Evolutionary conservation across 2,113 vertebrate species (phyloP), one percentile per base, ranked within the genome.

Genomic region (Cyprinodon variegatus): DNA sequence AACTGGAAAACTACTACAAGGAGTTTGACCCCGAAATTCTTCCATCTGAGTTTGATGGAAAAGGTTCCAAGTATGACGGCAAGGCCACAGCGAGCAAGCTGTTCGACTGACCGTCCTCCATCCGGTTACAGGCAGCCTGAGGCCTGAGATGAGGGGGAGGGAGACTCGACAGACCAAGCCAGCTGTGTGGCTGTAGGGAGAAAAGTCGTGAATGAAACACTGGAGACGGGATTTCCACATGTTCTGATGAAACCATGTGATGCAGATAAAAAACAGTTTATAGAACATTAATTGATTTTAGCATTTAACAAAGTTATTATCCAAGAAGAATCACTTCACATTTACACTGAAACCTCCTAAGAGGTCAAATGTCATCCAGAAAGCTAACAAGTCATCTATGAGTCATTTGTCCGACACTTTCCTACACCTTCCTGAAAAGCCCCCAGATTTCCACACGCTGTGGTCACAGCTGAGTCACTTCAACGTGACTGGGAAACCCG

Each of bases 1-100:
- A 99, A 88, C 93, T 99, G 81, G 95, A 96, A 4, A 87, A 77
- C 84, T 99, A 98, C 91, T 97, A 95, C 93, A 96, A 95, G 90
- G 98, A 99, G 92, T 96, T 99, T 0, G 97, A 98, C 0, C 89
- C 94, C 0, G 95, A 96, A 83, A 99, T 97, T 88, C 90, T 99
- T 76, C 98, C 98, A 0, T 85, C 94, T 3, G 96, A 99, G 77
- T 99, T 99, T 17, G 96, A 97, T 17, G 98, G 98, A 38, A 97
- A 95, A 36, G 90, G 94, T 65, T 89, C 95, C 72, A 96, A 96
- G 75, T 99, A 99, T 0, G 95, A 99, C 0, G 98, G 97, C 92
- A 97, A 95, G 86, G 95, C 83, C 0, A 90, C 83, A 0, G 95
- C 97, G 0, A 93, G 95, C 82, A 93, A 95, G 87, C 95, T 99